Base-by-base conservation (phyloP, 2,797 vertebrate genomes). In the Eospalax fontanierii region DNA sequence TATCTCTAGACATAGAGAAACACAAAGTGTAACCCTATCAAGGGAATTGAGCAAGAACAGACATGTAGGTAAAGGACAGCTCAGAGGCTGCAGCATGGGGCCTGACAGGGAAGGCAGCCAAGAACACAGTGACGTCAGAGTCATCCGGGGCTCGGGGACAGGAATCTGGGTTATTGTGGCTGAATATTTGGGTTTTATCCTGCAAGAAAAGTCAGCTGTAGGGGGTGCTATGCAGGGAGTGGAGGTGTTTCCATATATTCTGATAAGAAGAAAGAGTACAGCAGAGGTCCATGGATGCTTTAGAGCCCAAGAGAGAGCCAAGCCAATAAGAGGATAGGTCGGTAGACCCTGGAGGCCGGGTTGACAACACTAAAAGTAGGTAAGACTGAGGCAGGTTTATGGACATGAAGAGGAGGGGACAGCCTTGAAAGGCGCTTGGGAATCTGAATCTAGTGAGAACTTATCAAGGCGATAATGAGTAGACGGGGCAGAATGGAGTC, bases 331-430 rank as follows among this genome's bases (percentile, higher is more conserved):
- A 16, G 30, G 30, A 2, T 30, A 24, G 40, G 33, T 24, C 7
- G n/a, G 2, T 65, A 30, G 24, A 80, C 0, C 1, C 21, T 68
- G 0, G 0, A 30, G 6, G 57, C 63, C 26, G 35, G 59, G 9
- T 68, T 33, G 2, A 19, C 74, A 35, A 63, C 19, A 0, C 14
- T 1, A 15, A 79, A 70, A 40, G 35, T 24, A 74, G 40, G 68
- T 6, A 65, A 40, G 5, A 90, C 18, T 3, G 22, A 66, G 35
- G 3, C 7, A 14, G 33, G 19, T 22, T 80, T 9, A 6, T 0
- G 4, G 19, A 18, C 14, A 35, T 3, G 5, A 88, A 68, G 65
- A 43, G 9, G 19, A 40, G 30, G 28, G 7, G 4, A 24, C 26
- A 38, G 21, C 24, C 11, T 6, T 1, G 6, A 89, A 59, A 40